Conservation (phyloP, 2,113 vertebrate genomes). For the Lampris incognitus region DNA sequence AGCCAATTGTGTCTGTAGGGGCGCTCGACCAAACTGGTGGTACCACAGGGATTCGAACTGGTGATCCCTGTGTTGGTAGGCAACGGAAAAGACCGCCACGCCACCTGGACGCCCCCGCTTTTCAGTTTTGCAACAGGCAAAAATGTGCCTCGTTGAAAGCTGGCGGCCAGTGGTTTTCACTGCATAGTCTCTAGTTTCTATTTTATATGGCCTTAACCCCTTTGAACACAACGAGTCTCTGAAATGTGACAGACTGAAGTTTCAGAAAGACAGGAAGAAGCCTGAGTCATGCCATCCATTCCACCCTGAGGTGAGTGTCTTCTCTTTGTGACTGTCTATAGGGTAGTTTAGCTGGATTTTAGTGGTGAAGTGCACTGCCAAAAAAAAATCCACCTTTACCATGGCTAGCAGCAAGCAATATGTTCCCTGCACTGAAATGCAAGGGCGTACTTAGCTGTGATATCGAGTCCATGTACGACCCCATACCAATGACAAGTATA, state of each 20-base stretch:
- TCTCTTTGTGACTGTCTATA: background rate
- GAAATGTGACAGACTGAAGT: conserved; percentile 96
- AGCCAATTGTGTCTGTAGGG: no score
- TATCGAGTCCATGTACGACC: background rate
- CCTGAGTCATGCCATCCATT: conserved; percentile 97
- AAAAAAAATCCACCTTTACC: background rate
- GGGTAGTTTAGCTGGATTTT: background rate
- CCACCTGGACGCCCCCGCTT: background rate
- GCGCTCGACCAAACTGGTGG: no score
- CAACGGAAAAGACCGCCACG: no score
- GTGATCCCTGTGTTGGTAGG: no score
- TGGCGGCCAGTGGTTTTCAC: background rate
- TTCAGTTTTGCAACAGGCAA: background rate
- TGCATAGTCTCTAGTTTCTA: background rate
- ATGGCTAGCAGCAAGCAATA: background rate
- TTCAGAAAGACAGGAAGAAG: conserved; percentile 96
- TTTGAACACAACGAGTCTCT: conserved; percentile 97
- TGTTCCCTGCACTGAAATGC: no score
- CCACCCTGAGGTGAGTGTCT: conserved; percentile 88
- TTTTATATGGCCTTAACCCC: conserved; percentile 85
- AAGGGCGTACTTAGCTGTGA: background rate
- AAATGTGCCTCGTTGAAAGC: background rate
- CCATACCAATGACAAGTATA: background rate
- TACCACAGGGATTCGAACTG: no score
- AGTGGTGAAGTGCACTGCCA: background rate